These are phyloP conservation scores for Artemia franciscana DNA, from an alignment of 1,140 invertebrate species.

Conservation along the genomic window DNA sequence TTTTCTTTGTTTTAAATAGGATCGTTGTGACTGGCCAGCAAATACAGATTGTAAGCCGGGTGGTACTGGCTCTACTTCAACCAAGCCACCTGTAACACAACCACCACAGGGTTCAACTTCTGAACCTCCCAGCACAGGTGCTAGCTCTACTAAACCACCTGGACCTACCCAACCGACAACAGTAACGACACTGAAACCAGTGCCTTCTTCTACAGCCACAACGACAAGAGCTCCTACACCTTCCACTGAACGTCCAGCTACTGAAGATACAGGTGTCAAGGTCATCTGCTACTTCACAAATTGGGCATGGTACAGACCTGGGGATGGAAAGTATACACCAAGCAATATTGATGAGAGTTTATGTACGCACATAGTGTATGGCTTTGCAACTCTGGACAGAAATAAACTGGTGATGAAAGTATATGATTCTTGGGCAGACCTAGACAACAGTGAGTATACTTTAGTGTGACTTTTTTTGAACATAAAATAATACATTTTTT, in stretches of 20 bases:
- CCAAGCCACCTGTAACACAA: not conserved
- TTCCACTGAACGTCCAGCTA: not conserved
- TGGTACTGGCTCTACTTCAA: too few species aligned
- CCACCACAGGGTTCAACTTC: not conserved
- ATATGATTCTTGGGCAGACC: conserved; percentile 7
- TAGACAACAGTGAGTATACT: conserved; percentile 13
- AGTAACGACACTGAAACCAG: not conserved
- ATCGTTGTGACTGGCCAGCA: not conserved
- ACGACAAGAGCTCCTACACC: not conserved
- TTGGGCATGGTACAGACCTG: conserved; percentile 12
- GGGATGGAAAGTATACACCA: conserved; percentile 11
- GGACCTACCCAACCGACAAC: not conserved
- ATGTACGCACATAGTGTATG: conserved; percentile 24
- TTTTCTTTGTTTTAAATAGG: not conserved
- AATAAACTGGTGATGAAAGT: conserved; percentile 10
- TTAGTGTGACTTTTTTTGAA: not conserved
- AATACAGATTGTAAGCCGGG: not conserved
- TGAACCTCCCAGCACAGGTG: not conserved
- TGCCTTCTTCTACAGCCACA: not conserved
- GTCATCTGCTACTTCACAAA: conserved; percentile 23
- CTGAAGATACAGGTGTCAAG: conserved; percentile 16
- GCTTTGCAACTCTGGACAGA: conserved; percentile 19
- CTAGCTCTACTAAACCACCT: too few species aligned
- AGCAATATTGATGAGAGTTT: conserved; percentile 18
- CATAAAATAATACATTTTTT: not conserved